Base-by-base conservation (phyloP, 2,797 vertebrate species). In the Alectoris magna region DNA sequence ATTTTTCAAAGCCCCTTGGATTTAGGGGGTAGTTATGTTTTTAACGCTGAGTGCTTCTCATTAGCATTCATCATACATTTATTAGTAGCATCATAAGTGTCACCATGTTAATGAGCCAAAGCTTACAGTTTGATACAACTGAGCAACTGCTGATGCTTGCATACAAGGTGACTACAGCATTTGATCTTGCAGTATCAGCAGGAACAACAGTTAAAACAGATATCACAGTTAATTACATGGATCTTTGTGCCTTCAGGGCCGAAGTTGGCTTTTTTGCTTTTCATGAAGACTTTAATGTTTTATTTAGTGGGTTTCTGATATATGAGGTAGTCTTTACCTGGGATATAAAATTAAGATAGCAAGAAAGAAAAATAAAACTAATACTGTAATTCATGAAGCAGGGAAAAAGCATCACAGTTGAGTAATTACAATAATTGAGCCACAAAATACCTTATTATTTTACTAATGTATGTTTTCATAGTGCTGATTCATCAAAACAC, bases 181-280 rank as follows among this genome's bases (percentile, higher is more conserved):
- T 86, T 44, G 34, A 81, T 79, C 38, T 56, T 90, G 64, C 62
- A 86, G 38, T 26, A 80, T 94, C 95, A 95, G 95, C 88, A 95
- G n/a, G 49, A 90, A 60, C 34, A 91, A 84, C 13, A 39, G 31
- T 67, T 85, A 84, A 70, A 93, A 86, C 38, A 58, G 43, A 92
- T 49, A 93, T 27, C 51, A 73, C 29, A 60, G 49, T 39, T 95
- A 83, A 88, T 83, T 94, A 94, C 62, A 89, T 72, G 86, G 81
- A 83, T 63, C 69, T 62, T 31, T 27, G 10, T 81, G 63, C 55
- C 59, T 86, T 77, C 51, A 43, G 86, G 67, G 80, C 81, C 64
- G 41, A 84, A 81, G 46, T 0, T 60, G 6, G 14, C 6, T 31
- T 84, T 69, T 87, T 66, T 8, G 26, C 80, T 93, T 94, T 66